Conservation (phyloP, 2,888 invertebrate genomes). For the Rhagonycha fulva region DNA sequence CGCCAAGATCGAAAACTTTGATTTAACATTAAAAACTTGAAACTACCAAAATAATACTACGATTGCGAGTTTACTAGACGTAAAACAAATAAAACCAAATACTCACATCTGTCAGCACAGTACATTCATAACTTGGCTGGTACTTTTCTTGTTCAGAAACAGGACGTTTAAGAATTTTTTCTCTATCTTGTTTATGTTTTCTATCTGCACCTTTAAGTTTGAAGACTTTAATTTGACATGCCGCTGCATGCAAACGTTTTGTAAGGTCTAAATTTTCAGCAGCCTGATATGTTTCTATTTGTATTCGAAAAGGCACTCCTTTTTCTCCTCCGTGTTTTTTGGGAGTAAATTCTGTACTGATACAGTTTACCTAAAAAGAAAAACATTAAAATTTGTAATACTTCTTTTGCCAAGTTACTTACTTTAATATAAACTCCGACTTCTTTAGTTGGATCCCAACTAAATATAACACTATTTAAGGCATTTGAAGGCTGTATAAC, state of each 20-base stretch:
- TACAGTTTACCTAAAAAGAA: slow-evolving; percentile 82
- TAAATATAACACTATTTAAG: slow-evolving; percentile 83
- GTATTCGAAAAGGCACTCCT: slow-evolving; percentile 94
- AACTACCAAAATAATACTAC: too few relatives aligned
- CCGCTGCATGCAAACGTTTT: slow-evolving; percentile 86
- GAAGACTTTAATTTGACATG: slow-evolving; percentile 94
- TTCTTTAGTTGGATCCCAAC: slow-evolving; percentile 96
- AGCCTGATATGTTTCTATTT: slow-evolving; percentile 85
- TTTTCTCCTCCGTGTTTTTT: slow-evolving; percentile 98
- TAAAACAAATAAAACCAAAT: not conserved
- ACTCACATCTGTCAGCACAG: slow-evolving; percentile 87
- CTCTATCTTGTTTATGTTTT: slow-evolving; percentile 95
- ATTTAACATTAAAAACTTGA: too few relatives aligned
- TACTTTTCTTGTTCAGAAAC: slow-evolving; percentile 86
- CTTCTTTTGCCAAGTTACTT: slow-evolving; percentile 21
- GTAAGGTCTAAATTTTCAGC: slow-evolving; percentile 54
- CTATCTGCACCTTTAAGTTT: slow-evolving; percentile 95
- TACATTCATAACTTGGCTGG: slow-evolving; percentile 95
- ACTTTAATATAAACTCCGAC: slow-evolving; percentile 94
- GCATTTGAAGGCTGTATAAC: slow-evolving; percentile 73
- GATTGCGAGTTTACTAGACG: too few relatives aligned
- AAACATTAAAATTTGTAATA: not conserved
- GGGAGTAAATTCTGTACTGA: slow-evolving; percentile 96
- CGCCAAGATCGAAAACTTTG: too few relatives aligned
- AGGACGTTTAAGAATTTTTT: slow-evolving; percentile 88